Base-by-base conservation (phyloP, 2,888 invertebrate genomes). In the Brachycybe producta region DNA sequence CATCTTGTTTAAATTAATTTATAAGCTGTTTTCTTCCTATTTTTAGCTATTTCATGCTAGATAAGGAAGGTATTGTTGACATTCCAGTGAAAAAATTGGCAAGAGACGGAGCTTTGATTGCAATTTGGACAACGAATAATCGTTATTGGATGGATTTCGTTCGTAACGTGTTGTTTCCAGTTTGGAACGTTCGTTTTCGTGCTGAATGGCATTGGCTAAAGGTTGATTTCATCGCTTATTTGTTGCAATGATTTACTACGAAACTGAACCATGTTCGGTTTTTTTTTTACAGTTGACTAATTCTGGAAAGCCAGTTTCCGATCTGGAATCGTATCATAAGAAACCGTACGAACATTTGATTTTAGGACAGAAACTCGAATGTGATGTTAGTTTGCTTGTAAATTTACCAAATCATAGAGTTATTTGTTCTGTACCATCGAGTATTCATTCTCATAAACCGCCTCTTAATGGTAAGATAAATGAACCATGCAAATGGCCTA, bases 401-500 rank as follows among this genome's bases (percentile, higher is more conserved):
- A 51, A 56, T 35, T 66, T 64, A 26, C 55, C 64, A 38, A 65
- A 73, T 54, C 67, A 73, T 4, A 76, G 76, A 62, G 61, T 87
- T 39, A 64, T 94, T 49, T 67, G 85, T 17, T 90, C 90, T 66
- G 73, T 90, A 21, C 94, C 95, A 0, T 91, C 91, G 69, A 81
- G 84, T 15, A 73, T 94, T 52, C 94, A 95, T 69, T 95, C 95
- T 0, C 90, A 92, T 65, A 97, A 97, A 68, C 94, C 94, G 35
- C 91, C 92, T 1, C 68, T 95, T 49, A 61, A 74, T 58, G 79
- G 82, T 77, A 72, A 71, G 53, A 52, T 11, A 30, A 13, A 11
- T 30, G 13, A n/a, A n/a, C n/a, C n/a, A n/a, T n/a, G n/a, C n/a
- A n/a, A n/a, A n/a, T n/a, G n/a, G n/a, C n/a, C n/a, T n/a, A n/a